phyloP scores from a whole-genome alignment of 1,140 invertebrate species.

The Drosophila persimilis region DNA sequence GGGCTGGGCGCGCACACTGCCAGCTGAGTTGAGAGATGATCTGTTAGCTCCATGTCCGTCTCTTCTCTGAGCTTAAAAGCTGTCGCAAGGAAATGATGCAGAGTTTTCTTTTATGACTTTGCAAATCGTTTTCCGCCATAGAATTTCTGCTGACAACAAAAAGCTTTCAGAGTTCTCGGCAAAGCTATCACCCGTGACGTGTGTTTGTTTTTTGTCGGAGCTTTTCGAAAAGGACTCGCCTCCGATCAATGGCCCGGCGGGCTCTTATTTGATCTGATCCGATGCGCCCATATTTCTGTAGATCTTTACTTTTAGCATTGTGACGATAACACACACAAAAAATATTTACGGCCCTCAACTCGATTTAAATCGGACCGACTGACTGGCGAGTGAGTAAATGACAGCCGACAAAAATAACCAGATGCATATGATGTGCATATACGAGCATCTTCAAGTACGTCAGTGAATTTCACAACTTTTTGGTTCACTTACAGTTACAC shows the following conservation, averaged over 20 bases:
- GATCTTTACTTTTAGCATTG: constrained; percentile 43
- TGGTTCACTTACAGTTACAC: constrained; percentile 46
- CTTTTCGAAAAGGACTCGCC: no score
- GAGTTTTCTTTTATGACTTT: no score
- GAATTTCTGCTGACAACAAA: no score
- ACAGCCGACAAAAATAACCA: constrained; percentile 19
- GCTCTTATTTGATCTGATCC: no score
- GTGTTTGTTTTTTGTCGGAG: no score
- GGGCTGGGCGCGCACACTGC: no score
- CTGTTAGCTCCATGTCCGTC: no score
- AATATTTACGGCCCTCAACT: constrained; percentile 1
- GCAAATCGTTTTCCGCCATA: no score
- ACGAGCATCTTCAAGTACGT: constrained; percentile 10
- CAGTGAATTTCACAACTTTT: constrained; percentile 41
- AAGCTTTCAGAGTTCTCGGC: not conserved
- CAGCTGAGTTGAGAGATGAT: no score
- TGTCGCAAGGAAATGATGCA: no score
- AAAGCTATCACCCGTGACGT: constrained; percentile 4
- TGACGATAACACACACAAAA: constrained; percentile 26
- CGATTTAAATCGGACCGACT: constrained; percentile 11
- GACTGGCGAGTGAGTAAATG: not conserved
- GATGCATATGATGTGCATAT: not conserved
- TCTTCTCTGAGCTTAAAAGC: no score
- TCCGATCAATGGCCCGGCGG: no score
- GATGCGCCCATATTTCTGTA: constrained; percentile 36